Evolutionary conservation across 2,888 invertebrate species (phyloP), one percentile per base, ranked within the genome.

Genomic region (Epirrhoe tristata): DNA sequence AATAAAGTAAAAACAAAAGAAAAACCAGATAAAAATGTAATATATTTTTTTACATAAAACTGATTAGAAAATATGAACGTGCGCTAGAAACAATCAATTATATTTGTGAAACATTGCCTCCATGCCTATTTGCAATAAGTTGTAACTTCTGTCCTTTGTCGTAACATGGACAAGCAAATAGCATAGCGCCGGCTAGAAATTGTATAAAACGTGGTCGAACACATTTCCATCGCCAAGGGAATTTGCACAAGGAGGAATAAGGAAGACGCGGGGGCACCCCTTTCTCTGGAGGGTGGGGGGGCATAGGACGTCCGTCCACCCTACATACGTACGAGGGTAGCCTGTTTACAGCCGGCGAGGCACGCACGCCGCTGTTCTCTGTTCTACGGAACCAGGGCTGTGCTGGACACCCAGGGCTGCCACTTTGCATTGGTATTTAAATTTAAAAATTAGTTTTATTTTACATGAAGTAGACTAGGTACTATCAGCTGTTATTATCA

Each of bases 231-330:
- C 93, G 93, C 88, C 93, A 88, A 89, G 93, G 93, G 93, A 93
- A 93, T 93, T 93, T 92, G 93, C 93, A 93, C 91, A 93, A 93
- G 93, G 93, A 92, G 93, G 91, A 89, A 91, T 89, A 89, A 91
- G 93, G 93, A 92, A 93, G 92, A 89, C 84, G 86, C 84, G 85
- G 91, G 88, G 86, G 89, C 88, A 89, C 91, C 91, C 92, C 91
- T 91, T 91, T 92, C 87, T 87, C 87, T 72, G 84, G 85, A 89
- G 39, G 12, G 39, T 10, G 39, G 39, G 39, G 39, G 86, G 87
- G 85, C 79, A 79, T 74, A 85, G 87, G 82, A 81, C 81, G 89
- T 85, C 86, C 90, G 81, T 88, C 89, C 91, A 87, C 87, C 91
- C 90, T 87, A 90, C 93, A 90, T 89, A 90, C 89, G 86, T 81